These are phyloP conservation scores for Aethina tumida DNA, from an alignment of 1,140 invertebrate genomes.

Conservation along the genomic window DNA sequence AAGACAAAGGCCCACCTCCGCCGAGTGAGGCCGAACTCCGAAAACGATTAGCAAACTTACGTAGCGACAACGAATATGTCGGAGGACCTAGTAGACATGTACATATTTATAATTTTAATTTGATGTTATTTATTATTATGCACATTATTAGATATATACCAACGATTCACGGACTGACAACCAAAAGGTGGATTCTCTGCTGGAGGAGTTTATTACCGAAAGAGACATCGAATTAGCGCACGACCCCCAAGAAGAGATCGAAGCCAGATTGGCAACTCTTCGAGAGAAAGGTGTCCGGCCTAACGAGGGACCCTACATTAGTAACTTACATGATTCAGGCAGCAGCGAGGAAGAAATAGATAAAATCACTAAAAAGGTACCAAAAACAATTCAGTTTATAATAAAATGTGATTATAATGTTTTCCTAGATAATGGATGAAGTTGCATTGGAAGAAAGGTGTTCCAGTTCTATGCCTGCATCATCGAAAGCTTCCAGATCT, in stretches of 20 bases:
- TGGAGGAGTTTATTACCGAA: slow-evolving; percentile 49
- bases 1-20: slow-evolving; percentile 33
- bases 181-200: slow-evolving; percentile 49
- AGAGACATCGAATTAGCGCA: slow-evolving; percentile 41
- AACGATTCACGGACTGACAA: slow-evolving; percentile 41
- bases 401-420: slow-evolving; percentile 7
- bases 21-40: slow-evolving; percentile 43
- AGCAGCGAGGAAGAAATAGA: slow-evolving; percentile 38
- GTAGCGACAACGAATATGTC: slow-evolving; percentile 35
- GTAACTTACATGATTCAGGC: slow-evolving; percentile 33
- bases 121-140: background rate
- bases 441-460: slow-evolving; percentile 31
- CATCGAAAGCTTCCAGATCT: slow-evolving; percentile 10
- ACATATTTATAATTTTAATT: slow-evolving; percentile 6
- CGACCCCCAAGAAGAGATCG: slow-evolving; percentile 41
- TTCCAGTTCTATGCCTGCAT: slow-evolving; percentile 10
- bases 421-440: slow-evolving; percentile 31
- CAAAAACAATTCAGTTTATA: background rate
- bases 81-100: slow-evolving; percentile 25
- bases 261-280: slow-evolving; percentile 38
- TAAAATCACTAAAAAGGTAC: slow-evolving; percentile 32
- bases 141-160: slow-evolving; percentile 11
- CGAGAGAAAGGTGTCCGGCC: slow-evolving; percentile 32
- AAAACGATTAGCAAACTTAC: slow-evolving; percentile 44
- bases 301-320: slow-evolving; percentile 25